Conservation (phyloP, 2,797 vertebrate species). For the Brachyalestes nurse region DNA sequence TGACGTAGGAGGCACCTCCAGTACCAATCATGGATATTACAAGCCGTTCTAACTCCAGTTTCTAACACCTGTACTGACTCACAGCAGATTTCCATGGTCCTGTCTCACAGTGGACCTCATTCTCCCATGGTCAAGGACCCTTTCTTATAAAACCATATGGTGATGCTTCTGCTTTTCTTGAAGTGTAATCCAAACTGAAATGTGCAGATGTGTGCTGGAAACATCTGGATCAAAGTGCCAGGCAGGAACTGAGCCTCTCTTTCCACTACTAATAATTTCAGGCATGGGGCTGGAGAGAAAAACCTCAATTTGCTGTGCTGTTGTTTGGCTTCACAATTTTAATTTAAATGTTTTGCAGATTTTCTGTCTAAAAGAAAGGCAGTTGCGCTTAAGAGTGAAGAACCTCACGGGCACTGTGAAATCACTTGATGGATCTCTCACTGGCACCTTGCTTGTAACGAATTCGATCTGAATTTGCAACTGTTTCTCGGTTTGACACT, state of each 20-base stretch:
- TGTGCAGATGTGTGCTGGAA: constrained; percentile 55
- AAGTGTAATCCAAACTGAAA: constrained; percentile 59
- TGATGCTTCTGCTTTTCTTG: constrained; percentile 30
- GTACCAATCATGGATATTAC: not conserved
- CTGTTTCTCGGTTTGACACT: not conserved
- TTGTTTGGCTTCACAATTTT: constrained; percentile 1
- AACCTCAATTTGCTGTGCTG: constrained; percentile 23
- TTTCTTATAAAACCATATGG: not conserved
- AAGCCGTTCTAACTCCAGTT: not conserved
- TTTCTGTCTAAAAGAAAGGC: not conserved
- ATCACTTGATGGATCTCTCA: not conserved
- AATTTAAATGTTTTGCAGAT: constrained; percentile 31
- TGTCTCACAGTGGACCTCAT: not conserved
- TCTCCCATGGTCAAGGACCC: not conserved
- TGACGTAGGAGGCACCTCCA: not conserved
- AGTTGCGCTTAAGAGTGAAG: not conserved
- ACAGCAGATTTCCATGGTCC: not conserved
- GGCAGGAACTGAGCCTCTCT: constrained; percentile 67
- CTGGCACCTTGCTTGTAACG: not conserved
- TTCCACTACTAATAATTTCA: constrained; percentile 67
- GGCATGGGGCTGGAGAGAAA: constrained; percentile 39
- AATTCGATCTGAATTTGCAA: not conserved
- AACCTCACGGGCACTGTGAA: not conserved
- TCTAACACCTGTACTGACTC: not conserved
- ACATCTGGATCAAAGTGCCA: constrained; percentile 74